Conservation (phyloP, 1,140 invertebrate genomes). For the Brachionus asplanchnoidis region DNA sequence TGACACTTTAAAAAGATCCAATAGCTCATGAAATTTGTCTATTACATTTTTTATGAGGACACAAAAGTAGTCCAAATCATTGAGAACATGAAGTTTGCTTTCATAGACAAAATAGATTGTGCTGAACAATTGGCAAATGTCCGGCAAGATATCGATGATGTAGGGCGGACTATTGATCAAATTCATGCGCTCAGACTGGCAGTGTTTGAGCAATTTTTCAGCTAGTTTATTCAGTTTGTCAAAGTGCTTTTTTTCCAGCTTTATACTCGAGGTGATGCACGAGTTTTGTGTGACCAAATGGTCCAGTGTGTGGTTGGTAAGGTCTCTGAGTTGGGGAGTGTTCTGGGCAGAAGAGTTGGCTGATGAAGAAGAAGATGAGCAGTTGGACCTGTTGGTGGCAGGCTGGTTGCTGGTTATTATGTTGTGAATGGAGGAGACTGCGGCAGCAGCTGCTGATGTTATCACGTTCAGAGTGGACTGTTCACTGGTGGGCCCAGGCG, state of each 20-base stretch:
- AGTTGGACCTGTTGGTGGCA: not conserved
- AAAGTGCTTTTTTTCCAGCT: constrained; percentile 23
- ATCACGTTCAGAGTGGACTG: constrained; percentile 17
- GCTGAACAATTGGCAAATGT: constrained; percentile 91
- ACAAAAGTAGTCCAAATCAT: constrained; percentile 88
- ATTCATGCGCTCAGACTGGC: constrained; percentile 68
- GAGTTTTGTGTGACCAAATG: not conserved
- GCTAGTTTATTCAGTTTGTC: constrained; percentile 31
- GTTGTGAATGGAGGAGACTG: constrained; percentile 21
- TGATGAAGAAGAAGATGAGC: constrained; percentile 13
- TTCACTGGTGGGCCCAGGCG: not conserved
- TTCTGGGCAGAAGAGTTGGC: constrained; percentile 17
- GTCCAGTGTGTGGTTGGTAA: not conserved
- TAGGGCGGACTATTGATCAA: constrained; percentile 98
- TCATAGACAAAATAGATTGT: constrained; percentile 92
- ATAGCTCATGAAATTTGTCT: constrained; percentile 95
- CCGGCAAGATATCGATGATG: constrained; percentile 96
- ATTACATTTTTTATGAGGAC: constrained; percentile 97
- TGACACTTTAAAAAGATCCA: constrained; percentile 95
- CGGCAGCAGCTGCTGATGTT: constrained; percentile 4
- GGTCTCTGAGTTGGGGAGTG: not conserved
- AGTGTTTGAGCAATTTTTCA: constrained; percentile 39
- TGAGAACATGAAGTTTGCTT: constrained; percentile 79
- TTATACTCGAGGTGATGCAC: not conserved
- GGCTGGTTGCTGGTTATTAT: not conserved